Evolutionary conservation across 2,888 invertebrate genomes (phyloP), one percentile per base, ranked within the genome.

Genomic region (Drosophila anomalata): DNA sequence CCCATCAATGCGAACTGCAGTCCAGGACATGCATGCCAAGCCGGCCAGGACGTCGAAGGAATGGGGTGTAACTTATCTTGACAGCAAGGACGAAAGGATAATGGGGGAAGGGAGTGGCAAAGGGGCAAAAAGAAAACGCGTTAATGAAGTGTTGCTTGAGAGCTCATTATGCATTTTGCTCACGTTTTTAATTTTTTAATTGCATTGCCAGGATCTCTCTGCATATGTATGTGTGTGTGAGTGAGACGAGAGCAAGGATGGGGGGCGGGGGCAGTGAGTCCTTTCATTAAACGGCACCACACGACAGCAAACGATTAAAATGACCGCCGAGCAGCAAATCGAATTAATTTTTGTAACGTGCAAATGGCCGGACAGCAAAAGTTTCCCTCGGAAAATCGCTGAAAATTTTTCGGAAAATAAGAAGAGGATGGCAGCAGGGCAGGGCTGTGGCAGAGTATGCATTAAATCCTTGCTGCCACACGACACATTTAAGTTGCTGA

Each of bases 341-440:
- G 88, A 89, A 89, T 90, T 89, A 89, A 90, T 90, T 88, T 89
- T 84, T 84, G 89, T 89, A 90, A 90, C 85, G 86, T 80, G 87
- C 78, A 89, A 89, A 88, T 84, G 80, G 79, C 78, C 79, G 78
- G 47, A 52, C 76, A 73, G 71, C 73, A 76, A 67, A 73, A 73
- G 73, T 60, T 62, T 57, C 42, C 58, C 46, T 17, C 56, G 14
- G 44, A 57, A 39, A 65, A 61, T 20, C 46, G 51, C 29, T 47
- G 20, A 54, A 22, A 55, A 53, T 46, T 56, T 41, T 36, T 36
- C 36, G n/a, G 36, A 36, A 36, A 42, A 9, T 53, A 26, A n/a
- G 22, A 20, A 8, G 39, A 53, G 22, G 48, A 41, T 24, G n/a
- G 7, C 29, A 42, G 65, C 42, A 14, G n/a, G 36, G 22, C 17